phyloP scores from a whole-genome alignment of 2,113 vertebrate species.

The Condylura cristata region DNA sequence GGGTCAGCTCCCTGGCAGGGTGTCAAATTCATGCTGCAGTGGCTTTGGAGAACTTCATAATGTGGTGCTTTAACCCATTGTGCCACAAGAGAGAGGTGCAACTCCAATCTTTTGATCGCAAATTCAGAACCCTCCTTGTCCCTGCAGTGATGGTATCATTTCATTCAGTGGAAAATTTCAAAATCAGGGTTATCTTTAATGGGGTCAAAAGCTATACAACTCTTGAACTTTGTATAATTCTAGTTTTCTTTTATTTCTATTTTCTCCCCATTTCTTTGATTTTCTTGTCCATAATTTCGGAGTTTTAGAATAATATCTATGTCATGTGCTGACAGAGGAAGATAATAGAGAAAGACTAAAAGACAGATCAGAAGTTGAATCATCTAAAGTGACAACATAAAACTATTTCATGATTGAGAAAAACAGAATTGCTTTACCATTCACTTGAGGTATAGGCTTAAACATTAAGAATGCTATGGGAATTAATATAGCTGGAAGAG shows the following conservation, averaged over 20 bases:
- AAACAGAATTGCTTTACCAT: too few species aligned
- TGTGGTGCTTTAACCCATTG: too few species aligned
- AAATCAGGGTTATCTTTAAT: neutral
- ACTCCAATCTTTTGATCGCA: neutral
- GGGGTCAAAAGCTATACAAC: neutral
- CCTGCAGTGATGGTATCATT: neutral
- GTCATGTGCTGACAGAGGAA: neutral
- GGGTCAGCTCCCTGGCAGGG: too few species aligned
- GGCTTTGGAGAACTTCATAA: too few species aligned
- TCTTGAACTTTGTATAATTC: neutral
- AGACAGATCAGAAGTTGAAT: neutral
- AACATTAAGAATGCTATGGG: neutral
- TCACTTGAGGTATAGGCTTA: neutral
- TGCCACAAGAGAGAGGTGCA: too few species aligned
- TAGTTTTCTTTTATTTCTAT: neutral
- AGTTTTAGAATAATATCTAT: neutral
- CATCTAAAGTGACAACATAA: too few species aligned
- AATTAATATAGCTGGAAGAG: neutral
- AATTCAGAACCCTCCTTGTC: neutral
- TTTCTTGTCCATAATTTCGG: neutral
- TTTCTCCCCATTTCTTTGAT: neutral
- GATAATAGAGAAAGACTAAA: neutral
- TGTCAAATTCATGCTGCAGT: too few species aligned
- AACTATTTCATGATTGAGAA: too few species aligned
- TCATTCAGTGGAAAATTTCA: slow-evolving; percentile 15